These are phyloP conservation scores for Dendrolimus houi DNA, from an alignment of 2,888 invertebrate species.

Conservation along the genomic window DNA sequence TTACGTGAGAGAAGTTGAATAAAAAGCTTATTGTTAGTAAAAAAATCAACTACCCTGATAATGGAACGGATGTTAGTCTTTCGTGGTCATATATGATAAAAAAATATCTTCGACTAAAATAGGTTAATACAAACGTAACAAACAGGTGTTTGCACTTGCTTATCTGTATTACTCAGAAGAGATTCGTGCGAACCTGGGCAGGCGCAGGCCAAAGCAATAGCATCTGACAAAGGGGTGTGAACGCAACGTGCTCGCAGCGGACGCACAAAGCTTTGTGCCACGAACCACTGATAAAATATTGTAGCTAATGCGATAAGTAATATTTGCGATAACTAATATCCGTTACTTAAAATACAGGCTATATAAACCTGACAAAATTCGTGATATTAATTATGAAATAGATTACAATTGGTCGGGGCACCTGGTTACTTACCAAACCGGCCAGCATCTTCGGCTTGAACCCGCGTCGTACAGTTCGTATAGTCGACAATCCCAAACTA, in stretches of 20 bases:
- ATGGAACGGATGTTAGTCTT: too few species aligned
- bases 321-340: slow-evolving; percentile 17
- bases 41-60: too few species aligned
- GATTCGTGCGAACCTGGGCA: slow-evolving; percentile 26
- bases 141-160: slow-evolving; percentile 41
- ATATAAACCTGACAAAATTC: too few species aligned
- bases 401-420: too few species aligned
- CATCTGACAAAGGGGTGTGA: slow-evolving; percentile 36
- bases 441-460: too few species aligned
- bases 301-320: slow-evolving; percentile 5
- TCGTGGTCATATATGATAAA: neutral
- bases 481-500: too few species aligned
- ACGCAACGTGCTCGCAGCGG: slow-evolving; percentile 33
- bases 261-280: slow-evolving; percentile 31
- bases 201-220: slow-evolving; percentile 8
- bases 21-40: too few species aligned
- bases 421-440: too few species aligned
- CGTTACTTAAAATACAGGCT: neutral
- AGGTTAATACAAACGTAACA: neutral
- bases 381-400: too few species aligned
- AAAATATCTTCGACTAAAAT: neutral
- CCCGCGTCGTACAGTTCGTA: too few species aligned
- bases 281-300: slow-evolving; percentile 32
- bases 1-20: too few species aligned
- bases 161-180: slow-evolving; percentile 49